Evolutionary conservation across 2,113 vertebrate species (phyloP).

Genomic region (Proteles cristata): DNA sequence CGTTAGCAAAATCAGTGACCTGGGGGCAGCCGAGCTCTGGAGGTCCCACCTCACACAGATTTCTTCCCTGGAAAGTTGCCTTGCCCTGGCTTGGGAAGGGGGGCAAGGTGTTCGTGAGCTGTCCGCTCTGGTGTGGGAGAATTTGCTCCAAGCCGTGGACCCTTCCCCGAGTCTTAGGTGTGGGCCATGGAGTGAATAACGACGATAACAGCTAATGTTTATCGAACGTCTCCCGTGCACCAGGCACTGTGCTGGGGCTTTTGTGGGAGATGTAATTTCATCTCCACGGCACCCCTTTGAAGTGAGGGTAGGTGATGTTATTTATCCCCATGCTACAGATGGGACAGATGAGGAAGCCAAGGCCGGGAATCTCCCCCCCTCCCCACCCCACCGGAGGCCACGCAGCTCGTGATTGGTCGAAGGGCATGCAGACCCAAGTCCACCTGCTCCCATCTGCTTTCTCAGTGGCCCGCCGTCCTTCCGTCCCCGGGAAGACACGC

Average conservation of each 20-base stretch:
- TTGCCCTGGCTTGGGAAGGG: neutral
- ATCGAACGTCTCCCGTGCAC: neutral
- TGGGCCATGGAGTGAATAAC: neutral
- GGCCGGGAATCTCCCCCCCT: neutral
- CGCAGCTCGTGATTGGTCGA: neutral
- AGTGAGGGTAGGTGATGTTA: neutral
- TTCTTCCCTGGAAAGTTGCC: constrained; percentile 27
- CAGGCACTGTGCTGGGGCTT: neutral
- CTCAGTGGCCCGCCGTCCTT: neutral
- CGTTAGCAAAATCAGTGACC: constrained; percentile 8
- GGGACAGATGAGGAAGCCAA: neutral
- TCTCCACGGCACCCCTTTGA: neutral
- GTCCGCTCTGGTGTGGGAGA: neutral
- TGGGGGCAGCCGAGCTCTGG: neutral
- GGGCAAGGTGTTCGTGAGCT: neutral
- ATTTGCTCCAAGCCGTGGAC: neutral
- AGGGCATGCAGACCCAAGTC: neutral
- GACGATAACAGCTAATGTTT: neutral
- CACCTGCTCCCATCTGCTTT: neutral
- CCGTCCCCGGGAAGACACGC: neutral
- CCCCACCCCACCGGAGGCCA: neutral
- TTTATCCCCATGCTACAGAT: neutral
- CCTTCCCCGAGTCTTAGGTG: neutral
- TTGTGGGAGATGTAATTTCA: neutral
- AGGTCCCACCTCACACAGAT: neutral